Evolutionary conservation across 2,113 vertebrate genomes (phyloP).

Genomic region (Athene noctua): DNA sequence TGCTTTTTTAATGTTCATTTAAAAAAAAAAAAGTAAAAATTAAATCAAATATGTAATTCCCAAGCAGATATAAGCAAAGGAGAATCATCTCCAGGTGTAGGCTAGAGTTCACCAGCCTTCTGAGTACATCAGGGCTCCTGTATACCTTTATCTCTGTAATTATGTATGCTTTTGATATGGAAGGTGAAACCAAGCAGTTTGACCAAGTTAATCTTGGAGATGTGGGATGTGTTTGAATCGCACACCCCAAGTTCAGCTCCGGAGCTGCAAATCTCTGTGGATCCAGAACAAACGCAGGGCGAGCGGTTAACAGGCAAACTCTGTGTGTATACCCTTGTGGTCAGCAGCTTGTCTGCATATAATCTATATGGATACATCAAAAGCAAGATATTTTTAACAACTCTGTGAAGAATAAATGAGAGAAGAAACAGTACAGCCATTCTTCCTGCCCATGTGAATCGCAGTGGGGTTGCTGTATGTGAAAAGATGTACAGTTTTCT

Average conservation of each 20-base stretch:
- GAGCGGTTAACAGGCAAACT: not conserved
- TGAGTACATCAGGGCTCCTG: not conserved
- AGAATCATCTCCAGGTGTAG: not conserved
- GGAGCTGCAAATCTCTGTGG: not conserved
- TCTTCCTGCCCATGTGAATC: not conserved
- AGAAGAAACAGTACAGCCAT: not conserved
- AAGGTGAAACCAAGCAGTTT: not conserved
- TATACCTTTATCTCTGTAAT: not conserved
- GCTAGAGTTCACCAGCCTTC: not conserved
- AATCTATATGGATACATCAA: not conserved
- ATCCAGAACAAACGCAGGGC: not conserved
- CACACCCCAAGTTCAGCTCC: not conserved
- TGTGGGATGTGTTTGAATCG: conserved; percentile 16
- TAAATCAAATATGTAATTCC: not conserved
- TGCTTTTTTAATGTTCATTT: not conserved
- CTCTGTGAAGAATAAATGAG: not conserved
- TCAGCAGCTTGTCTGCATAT: not conserved
- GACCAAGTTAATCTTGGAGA: not conserved
- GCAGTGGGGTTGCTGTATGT: not conserved
- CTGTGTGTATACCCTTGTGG: not conserved
- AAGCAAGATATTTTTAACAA: not conserved
- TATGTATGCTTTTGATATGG: not conserved
- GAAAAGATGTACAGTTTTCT: not conserved
- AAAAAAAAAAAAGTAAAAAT: not conserved
- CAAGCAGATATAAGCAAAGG: not conserved